Conservation (phyloP, 2,888 invertebrate species). For the Andrena haemorrhoa region DNA sequence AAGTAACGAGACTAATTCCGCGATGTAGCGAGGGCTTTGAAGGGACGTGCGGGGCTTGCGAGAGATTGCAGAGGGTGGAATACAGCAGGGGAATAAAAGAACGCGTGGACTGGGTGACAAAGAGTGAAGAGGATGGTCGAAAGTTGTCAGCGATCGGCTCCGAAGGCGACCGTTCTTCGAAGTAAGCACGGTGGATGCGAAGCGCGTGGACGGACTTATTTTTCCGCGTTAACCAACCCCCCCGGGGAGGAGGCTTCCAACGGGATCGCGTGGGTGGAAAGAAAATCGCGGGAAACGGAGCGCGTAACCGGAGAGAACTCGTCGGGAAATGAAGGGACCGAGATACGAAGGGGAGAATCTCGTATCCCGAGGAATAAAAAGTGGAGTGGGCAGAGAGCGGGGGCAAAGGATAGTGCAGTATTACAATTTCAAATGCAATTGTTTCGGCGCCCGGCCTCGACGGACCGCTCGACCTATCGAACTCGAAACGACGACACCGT, state of each 20-base stretch:
- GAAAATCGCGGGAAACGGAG: conserved; percentile 37
- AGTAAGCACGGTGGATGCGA: not conserved
- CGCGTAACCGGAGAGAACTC: conserved; percentile 41
- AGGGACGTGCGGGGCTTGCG: not conserved
- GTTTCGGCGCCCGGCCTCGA: conserved; percentile 54
- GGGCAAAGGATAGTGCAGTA: conserved; percentile 54
- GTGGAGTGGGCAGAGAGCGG: not conserved
- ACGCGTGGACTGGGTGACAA: not conserved
- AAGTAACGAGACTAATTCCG: not conserved
- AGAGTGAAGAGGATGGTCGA: not conserved
- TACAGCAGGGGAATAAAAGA: not conserved
- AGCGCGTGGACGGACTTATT: conserved; percentile 9
- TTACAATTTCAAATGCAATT: conserved; percentile 84
- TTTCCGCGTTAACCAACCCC: conserved; percentile 17
- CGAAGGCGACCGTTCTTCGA: not conserved
- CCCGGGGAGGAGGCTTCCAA: not conserved
- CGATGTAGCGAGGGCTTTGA: not conserved
- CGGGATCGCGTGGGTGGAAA: conserved; percentile 7
- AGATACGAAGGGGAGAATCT: conserved; percentile 23
- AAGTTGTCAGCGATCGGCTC: not conserved
- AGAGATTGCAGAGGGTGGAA: not conserved
- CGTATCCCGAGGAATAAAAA: conserved; percentile 24
- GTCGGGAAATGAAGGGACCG: conserved; percentile 6
- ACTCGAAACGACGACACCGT: conserved; percentile 70
- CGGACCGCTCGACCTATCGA: conserved; percentile 52